These are phyloP conservation scores for Platanista minor DNA, from an alignment of 2,113 vertebrate genomes.

Conservation along the genomic window DNA sequence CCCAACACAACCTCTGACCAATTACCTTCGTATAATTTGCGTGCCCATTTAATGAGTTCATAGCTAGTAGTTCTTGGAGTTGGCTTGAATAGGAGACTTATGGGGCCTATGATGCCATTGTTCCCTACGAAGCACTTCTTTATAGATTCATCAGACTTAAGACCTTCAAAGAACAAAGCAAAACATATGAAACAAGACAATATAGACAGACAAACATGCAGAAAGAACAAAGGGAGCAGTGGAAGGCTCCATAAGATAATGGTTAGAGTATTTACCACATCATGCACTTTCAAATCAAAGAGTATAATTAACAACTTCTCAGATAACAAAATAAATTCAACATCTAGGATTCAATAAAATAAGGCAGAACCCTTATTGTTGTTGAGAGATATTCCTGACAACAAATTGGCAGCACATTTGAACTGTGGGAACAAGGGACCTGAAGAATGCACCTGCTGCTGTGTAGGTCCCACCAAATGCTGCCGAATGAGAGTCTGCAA, in stretches of 20 bases:
- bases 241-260: neutral
- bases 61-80: neutral
- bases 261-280: neutral
- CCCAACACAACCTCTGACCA: neutral
- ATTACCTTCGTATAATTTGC: neutral
- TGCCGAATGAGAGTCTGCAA: neutral
- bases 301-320: neutral
- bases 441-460: neutral
- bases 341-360: no score
- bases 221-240: neutral
- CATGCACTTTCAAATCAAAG: neutral
- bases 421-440: neutral
- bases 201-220: neutral
- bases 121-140: neutral
- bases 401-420: neutral
- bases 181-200: neutral
- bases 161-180: neutral
- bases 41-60: neutral
- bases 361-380: no score
- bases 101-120: neutral
- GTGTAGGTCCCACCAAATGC: neutral
- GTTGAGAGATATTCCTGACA: no score
- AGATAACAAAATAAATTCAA: neutral
- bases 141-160: neutral
- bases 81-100: neutral